Conservation (phyloP, 1,140 invertebrate genomes). For the Coboldia fuscipes region DNA sequence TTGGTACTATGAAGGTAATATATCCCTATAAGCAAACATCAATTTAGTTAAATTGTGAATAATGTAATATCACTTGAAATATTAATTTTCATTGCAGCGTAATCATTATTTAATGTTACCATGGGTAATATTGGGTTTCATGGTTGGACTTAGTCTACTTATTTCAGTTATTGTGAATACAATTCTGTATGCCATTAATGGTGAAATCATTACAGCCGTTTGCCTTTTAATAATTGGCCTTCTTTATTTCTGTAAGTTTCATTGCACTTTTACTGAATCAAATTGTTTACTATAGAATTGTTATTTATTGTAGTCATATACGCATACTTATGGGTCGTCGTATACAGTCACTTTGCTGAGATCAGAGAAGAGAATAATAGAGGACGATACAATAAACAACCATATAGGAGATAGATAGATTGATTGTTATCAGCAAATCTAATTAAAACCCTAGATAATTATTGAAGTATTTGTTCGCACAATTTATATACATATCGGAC, state of each 20-base stretch:
- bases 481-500: no score
- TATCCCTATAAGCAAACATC: no score
- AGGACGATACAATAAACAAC: conserved; percentile 37
- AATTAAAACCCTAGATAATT: no score
- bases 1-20: conserved; percentile 47
- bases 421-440: no score
- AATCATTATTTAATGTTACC: conserved; percentile 61
- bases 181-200: conserved; percentile 42
- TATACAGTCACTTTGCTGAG: conserved; percentile 54
- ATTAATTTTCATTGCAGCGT: conserved; percentile 28
- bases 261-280: conserved; percentile 5
- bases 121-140: conserved; percentile 55
- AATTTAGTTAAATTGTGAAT: no score
- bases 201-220: conserved; percentile 27
- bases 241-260: conserved; percentile 14
- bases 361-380: conserved; percentile 41
- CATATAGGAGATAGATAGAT: conserved; percentile 39
- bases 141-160: conserved; percentile 46
- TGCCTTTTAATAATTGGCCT: conserved; percentile 38
- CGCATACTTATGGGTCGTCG: conserved; percentile 53
- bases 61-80: no score
- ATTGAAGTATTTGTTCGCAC: no score
- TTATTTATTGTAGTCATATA: conserved; percentile 28
- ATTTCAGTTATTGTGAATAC: conserved; percentile 55
- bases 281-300: conserved; percentile 5